Percentiles rank a stretch among this genome's conserved stretches.
These are phyloP conservation scores for Zaprionus tsacasi DNA, from an alignment of 1,140 invertebrate species.

Conservation along the genomic window DNA sequence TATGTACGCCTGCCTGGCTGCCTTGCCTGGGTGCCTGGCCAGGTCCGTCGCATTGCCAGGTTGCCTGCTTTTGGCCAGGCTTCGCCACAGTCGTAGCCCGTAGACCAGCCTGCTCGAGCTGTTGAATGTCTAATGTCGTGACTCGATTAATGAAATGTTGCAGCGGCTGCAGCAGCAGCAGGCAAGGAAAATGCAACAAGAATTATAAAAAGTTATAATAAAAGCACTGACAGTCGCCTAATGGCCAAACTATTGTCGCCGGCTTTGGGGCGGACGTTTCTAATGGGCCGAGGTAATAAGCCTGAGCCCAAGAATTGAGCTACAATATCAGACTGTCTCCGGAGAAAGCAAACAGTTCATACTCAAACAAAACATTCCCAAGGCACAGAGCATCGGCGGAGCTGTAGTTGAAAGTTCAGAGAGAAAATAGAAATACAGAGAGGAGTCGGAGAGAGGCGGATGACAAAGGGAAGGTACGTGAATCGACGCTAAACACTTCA, in stretches of 20 bases:
- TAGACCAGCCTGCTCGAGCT: constrained; percentile 33
- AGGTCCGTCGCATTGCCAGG: constrained; percentile 1
- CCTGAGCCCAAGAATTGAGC: constrained; percentile 13
- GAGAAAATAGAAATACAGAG: neutral
- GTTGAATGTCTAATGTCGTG: constrained; percentile 82
- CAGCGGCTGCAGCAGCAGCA: constrained; percentile 19
- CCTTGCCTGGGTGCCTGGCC: neutral
- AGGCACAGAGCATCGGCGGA: constrained; percentile 3
- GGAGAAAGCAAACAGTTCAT: constrained; percentile 18
- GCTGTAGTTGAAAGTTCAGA: constrained; percentile 28
- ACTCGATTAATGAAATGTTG: constrained; percentile 82
- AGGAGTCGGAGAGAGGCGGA: neutral
- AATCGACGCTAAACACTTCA: constrained; percentile 7
- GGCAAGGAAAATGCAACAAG: constrained; percentile 70
- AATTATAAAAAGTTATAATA: constrained; percentile 81
- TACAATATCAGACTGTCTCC: constrained; percentile 2
- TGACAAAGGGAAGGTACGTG: neutral
- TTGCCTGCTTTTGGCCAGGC: constrained; percentile 10
- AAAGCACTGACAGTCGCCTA: constrained; percentile 78
- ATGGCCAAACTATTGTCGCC: constrained; percentile 74
- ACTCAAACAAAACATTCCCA: constrained; percentile 10
- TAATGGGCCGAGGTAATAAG: constrained; percentile 67
- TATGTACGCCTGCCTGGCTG: constrained; percentile 48
- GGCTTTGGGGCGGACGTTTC: constrained; percentile 43
- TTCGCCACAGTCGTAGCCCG: constrained; percentile 12